Base-by-base conservation (phyloP, 1,140 invertebrate genomes). In the Nymphalis io region DNA sequence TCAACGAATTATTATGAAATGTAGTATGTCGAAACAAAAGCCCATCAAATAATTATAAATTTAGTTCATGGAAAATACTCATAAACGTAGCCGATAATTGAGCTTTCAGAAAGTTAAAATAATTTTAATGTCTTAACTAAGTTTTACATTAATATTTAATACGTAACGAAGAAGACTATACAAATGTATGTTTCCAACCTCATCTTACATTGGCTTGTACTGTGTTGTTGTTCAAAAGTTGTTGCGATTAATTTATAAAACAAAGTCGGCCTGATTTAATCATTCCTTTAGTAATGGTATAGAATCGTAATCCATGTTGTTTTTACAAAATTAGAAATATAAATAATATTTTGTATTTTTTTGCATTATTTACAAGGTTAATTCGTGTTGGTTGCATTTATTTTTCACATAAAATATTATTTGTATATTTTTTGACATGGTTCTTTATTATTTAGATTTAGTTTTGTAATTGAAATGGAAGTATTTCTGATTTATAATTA, bases 401-500 rank as follows among this genome's bases (percentile, higher is more conserved):
- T 57, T 65, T 53, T 63, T 16, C 18, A 42, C 42, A 60, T 13
- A 51, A 16, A 51, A 20, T 18, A 53, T 57, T 16, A 42, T 80
- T 70, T 82, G 78, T 80, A 84, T 87, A 66, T 71, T 71, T 82
- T 83, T 84, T 79, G 72, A 80, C 60, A 74, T 82, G 74, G 69
- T 82, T 79, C 69, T 74, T 80, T 71, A 74, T 75, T 23, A 64
- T 76, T 73, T 80, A 79, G 69, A 70, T 62, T 78, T 77, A 78
- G 65, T 60, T 68, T 70, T 68, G 48, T 78, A 76, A 72, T 70
- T 72, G 75, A 59, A 70, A 79, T 62, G 74, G 16, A 78, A 74
- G 76, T 82, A 82, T 81, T 78, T 57, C 60, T 80, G 55, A 65
- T 73, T 79, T 73, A 68, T 70, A 64, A 59, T 74, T 74, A 81